phyloP scores from a whole-genome alignment of 2,797 vertebrate species.

The Phrynocephalus vlangalii region DNA sequence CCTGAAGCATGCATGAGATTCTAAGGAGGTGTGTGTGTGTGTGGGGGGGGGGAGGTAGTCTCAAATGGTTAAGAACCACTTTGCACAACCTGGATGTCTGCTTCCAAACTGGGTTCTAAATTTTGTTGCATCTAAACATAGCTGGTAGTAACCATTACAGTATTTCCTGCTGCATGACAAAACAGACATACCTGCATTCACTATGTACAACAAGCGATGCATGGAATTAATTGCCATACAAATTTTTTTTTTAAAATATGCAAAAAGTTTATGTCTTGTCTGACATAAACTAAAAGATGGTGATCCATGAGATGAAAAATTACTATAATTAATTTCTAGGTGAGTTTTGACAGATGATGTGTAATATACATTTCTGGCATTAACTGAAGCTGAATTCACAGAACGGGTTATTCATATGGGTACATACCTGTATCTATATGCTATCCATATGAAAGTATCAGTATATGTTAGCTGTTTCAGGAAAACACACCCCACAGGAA shows the following conservation, averaged over 20 bases:
- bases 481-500: not conserved
- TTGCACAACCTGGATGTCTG: not conserved
- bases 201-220: not conserved
- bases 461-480: not conserved
- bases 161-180: not conserved
- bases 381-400: not conserved
- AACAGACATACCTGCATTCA: not conserved
- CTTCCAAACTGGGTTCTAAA: not conserved
- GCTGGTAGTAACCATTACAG: not conserved
- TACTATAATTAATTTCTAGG: not conserved
- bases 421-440: not conserved
- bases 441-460: not conserved
- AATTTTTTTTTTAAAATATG: not conserved
- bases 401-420: not conserved
- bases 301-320: not conserved
- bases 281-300: not conserved
- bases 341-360: not conserved
- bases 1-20: not conserved
- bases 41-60: not conserved
- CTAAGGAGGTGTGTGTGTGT: not conserved
- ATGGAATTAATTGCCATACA: not conserved
- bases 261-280: not conserved
- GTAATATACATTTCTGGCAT: not conserved
- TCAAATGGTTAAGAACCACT: not conserved
- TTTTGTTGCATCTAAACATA: not conserved